Conservation (phyloP, 2,797 vertebrate species). For the Halcyon smyrnensis region DNA sequence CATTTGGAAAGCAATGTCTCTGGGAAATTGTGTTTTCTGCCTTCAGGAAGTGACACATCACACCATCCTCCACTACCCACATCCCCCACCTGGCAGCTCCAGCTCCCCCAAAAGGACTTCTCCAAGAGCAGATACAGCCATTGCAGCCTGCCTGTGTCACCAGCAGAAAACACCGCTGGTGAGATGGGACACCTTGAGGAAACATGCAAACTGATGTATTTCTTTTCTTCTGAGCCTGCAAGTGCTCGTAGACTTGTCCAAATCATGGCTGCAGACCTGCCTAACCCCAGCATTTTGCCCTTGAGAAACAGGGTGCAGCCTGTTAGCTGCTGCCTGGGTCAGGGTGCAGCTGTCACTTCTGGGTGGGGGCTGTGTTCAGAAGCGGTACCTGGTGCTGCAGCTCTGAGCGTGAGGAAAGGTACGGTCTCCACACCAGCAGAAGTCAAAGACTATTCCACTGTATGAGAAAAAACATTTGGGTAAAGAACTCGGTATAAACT, state of each 20-base stretch:
- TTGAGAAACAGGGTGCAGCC: neutral
- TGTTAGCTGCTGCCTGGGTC: neutral
- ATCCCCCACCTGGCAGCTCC: neutral
- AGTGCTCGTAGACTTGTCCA: neutral
- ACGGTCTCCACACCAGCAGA: neutral
- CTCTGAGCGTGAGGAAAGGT: neutral
- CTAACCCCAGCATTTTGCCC: neutral
- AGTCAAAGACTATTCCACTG: neutral
- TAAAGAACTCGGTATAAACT: neutral
- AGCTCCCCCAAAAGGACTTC: neutral
- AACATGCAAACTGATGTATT: fast-evolving
- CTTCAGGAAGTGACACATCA: neutral
- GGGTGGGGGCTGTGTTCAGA: neutral
- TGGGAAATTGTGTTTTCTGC: neutral
- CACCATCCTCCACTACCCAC: neutral
- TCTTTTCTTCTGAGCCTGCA: neutral
- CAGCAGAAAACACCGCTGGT: neutral
- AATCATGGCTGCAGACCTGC: neutral
- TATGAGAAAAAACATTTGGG: neutral
- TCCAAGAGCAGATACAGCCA: neutral
- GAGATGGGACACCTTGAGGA: neutral
- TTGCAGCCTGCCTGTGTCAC: neutral
- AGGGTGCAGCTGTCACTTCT: neutral
- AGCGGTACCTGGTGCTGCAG: neutral
- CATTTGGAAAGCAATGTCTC: neutral